Percentiles rank a stretch among this genome's conserved stretches.
Evolutionary conservation across 1,140 invertebrate genomes (phyloP).

Genomic region (Drosophila bocki): DNA sequence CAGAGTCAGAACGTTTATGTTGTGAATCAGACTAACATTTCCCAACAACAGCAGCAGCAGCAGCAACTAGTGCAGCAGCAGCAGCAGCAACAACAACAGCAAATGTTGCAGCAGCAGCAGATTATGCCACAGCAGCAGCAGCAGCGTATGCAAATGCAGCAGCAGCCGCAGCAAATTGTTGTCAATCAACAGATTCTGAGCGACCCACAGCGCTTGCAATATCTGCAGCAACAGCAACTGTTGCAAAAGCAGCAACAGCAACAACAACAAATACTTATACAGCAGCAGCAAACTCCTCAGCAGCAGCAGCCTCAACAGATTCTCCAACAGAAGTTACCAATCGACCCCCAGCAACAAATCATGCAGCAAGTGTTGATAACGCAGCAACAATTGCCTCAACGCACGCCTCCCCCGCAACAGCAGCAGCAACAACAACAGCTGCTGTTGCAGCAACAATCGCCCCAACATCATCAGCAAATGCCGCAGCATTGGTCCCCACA

Average conservation of each 20-base stretch:
- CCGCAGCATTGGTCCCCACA: constrained; percentile 73
- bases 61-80: constrained; percentile 86
- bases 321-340: constrained; percentile 47
- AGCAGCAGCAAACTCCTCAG: constrained; percentile 64
- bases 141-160: constrained; percentile 67
- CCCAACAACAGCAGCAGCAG: constrained; percentile 84
- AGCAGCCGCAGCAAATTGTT: constrained; percentile 77
- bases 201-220: constrained; percentile 76
- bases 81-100: constrained; percentile 84
- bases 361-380: constrained; percentile 81
- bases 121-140: constrained; percentile 70
- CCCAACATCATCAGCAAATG: constrained; percentile 71
- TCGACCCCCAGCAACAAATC: constrained; percentile 66
- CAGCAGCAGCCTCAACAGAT: constrained; percentile 61
- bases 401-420: constrained; percentile 73
- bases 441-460: constrained; percentile 72
- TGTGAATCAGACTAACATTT: constrained; percentile 76
- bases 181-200: constrained; percentile 80
- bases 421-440: constrained; percentile 68
- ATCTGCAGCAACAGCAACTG: constrained; percentile 77
- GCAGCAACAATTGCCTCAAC: constrained; percentile 74
- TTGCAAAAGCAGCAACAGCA: constrained; percentile 68
- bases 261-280: constrained; percentile 69
- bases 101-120: constrained; percentile 75
- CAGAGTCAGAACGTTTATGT: constrained; percentile 83